Conservation (phyloP, 2,888 invertebrate species). For the Euproctis similis region DNA sequence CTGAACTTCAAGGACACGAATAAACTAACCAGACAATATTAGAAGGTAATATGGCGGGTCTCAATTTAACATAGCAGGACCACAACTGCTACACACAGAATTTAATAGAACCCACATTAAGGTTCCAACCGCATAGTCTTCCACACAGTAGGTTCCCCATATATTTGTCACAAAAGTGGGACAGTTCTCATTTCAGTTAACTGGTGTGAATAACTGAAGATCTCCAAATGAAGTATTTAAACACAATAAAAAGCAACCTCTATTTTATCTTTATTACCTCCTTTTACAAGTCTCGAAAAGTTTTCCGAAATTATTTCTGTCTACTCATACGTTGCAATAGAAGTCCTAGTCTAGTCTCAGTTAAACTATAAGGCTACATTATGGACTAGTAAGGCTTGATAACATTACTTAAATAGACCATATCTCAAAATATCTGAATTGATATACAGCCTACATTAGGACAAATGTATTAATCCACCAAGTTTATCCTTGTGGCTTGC, state of each 20-base stretch:
- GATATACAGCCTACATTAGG: constrained; percentile 20
- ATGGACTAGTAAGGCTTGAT: too few species aligned
- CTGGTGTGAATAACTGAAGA: too few species aligned
- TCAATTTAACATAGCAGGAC: constrained; percentile 24
- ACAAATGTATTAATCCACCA: constrained; percentile 40
- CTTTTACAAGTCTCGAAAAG: too few species aligned
- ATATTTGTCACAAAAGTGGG: constrained; percentile 3
- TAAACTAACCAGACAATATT: constrained; percentile 20
- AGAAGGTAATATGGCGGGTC: constrained; percentile 19
- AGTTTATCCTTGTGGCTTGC: constrained; percentile 36
- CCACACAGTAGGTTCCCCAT: constrained; percentile 18
- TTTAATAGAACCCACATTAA: constrained; percentile 27
- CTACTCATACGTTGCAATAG: too few species aligned
- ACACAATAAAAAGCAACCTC: too few species aligned
- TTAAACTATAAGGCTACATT: too few species aligned
- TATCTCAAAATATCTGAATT: constrained; percentile 10
- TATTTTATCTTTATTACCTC: too few species aligned
- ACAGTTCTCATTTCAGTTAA: too few species aligned
- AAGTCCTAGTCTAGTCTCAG: too few species aligned
- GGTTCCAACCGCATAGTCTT: constrained; percentile 23
- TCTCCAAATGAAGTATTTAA: too few species aligned
- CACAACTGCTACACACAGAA: constrained; percentile 28
- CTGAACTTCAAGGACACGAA: constrained; percentile 3
- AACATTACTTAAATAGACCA: constrained; percentile 1
- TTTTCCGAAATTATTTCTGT: too few species aligned